These are phyloP conservation scores for Drosophila carrolli DNA, from an alignment of 1,140 invertebrate genomes.

Conservation along the genomic window DNA sequence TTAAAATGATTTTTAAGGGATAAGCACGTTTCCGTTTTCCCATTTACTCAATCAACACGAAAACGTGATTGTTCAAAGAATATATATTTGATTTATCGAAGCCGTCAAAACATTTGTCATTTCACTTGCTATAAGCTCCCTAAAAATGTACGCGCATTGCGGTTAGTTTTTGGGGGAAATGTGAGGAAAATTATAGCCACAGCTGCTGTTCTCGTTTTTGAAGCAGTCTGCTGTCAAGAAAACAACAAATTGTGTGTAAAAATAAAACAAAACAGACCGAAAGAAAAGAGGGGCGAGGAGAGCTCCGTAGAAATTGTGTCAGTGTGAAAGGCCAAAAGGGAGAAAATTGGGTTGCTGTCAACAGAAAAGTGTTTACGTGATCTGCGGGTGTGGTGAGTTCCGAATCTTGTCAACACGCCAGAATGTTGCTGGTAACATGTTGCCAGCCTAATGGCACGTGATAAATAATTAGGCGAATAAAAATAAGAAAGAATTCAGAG, in stretches of 20 bases:
- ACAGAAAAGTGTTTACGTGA: slow-evolving; percentile 41
- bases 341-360: slow-evolving; percentile 30
- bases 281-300: slow-evolving; percentile 9
- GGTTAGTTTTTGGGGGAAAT: slow-evolving; percentile 15
- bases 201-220: slow-evolving; percentile 71
- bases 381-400: slow-evolving; percentile 37
- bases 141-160: slow-evolving; percentile 37
- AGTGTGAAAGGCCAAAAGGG: slow-evolving; percentile 63
- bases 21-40: not conserved
- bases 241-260: slow-evolving; percentile 64
- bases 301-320: slow-evolving; percentile 64
- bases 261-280: slow-evolving; percentile 66
- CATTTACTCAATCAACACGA: slow-evolving; percentile 15
- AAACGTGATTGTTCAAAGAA: slow-evolving; percentile 6
- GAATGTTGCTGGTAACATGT: slow-evolving; percentile 45
- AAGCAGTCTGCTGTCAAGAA: slow-evolving; percentile 51
- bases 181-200: slow-evolving; percentile 42
- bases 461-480: slow-evolving; percentile 36
- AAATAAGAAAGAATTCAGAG: slow-evolving; percentile 11
- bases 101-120: slow-evolving; percentile 23
- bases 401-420: not conserved
- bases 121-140: not conserved
- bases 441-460: slow-evolving; percentile 27
- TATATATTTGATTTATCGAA: slow-evolving; percentile 2
- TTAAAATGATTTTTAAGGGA: too few species aligned